Evolutionary conservation across 2,888 invertebrate species (phyloP).

Genomic region (Flabesymbios commensalis): DNA sequence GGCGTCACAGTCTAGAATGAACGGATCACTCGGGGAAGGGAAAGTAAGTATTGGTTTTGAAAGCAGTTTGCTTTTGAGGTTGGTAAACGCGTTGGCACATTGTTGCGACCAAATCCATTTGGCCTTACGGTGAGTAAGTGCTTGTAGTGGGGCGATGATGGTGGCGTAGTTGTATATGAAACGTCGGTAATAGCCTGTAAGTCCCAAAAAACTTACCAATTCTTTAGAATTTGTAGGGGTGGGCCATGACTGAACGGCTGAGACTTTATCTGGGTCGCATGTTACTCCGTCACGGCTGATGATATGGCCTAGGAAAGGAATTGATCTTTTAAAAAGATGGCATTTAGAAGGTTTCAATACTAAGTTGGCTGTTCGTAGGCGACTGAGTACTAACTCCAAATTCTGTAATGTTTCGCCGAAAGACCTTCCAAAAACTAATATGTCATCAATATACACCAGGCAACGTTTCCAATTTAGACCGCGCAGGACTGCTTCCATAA

Average conservation of each 20-base stretch:
- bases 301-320: conserved; percentile 15
- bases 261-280: conserved; percentile 15
- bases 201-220: conserved; percentile 7
- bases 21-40: too few relatives aligned
- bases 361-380: neutral
- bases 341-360: conserved; percentile 7
- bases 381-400: neutral
- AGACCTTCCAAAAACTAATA: conserved; percentile 14
- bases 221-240: neutral
- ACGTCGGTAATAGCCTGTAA: conserved; percentile 4
- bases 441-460: conserved; percentile 19
- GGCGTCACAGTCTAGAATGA: too few relatives aligned
- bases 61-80: too few relatives aligned
- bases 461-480: neutral
- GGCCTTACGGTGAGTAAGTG: neutral
- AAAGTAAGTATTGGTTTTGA: too few relatives aligned
- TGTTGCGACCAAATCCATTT: too few relatives aligned
- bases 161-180: conserved; percentile 6
- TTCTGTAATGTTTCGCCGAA: neutral
- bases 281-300: conserved; percentile 9
- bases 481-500: conserved; percentile 7
- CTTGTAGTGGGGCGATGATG: conserved; percentile 6
- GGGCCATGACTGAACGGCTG: conserved; percentile 9
- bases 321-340: conserved; percentile 8
- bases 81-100: too few relatives aligned